Evolutionary conservation across 2,113 vertebrate species (phyloP).

Genomic region (Zosterops japonicus): DNA sequence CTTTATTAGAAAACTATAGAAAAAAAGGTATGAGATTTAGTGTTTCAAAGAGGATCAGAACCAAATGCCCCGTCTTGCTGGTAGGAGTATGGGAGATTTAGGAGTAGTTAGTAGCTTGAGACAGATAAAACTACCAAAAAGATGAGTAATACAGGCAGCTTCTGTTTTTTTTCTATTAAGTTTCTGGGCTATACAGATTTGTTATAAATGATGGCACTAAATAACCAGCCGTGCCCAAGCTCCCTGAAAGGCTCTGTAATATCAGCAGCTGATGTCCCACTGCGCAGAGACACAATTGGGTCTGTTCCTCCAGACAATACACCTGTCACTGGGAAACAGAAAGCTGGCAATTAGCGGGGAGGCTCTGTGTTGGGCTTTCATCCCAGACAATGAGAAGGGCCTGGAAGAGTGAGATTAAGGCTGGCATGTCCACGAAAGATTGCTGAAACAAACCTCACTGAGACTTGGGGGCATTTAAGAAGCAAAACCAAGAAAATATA

Average conservation of each 20-base stretch:
- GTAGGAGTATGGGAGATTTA: constrained; percentile 18
- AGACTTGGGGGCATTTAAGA: not conserved
- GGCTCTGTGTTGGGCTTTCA: constrained; percentile 57
- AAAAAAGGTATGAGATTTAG: not conserved
- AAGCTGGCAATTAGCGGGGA: constrained; percentile 76
- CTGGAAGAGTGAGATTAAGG: constrained; percentile 80
- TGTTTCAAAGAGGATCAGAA: not conserved
- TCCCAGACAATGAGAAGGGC: constrained; percentile 75
- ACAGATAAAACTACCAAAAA: not conserved
- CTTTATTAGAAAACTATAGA: not conserved
- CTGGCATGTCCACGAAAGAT: constrained; percentile 27
- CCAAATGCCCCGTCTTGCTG: not conserved
- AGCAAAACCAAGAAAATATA: not conserved
- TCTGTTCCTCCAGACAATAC: constrained; percentile 76
- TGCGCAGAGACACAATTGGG: constrained; percentile 70
- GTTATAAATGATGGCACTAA: constrained; percentile 37
- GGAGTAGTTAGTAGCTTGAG: not conserved
- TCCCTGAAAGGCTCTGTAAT: constrained; percentile 21
- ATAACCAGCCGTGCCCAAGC: not conserved
- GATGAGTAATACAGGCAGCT: not conserved
- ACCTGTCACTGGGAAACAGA: constrained; percentile 70
- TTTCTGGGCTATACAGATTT: constrained; percentile 40
- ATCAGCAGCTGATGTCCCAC: constrained; percentile 63
- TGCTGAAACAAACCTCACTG: constrained; percentile 17
- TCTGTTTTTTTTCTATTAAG: not conserved